Evolutionary conservation across 2,888 invertebrate genomes (phyloP).

Genomic region (Gari tellinella): DNA sequence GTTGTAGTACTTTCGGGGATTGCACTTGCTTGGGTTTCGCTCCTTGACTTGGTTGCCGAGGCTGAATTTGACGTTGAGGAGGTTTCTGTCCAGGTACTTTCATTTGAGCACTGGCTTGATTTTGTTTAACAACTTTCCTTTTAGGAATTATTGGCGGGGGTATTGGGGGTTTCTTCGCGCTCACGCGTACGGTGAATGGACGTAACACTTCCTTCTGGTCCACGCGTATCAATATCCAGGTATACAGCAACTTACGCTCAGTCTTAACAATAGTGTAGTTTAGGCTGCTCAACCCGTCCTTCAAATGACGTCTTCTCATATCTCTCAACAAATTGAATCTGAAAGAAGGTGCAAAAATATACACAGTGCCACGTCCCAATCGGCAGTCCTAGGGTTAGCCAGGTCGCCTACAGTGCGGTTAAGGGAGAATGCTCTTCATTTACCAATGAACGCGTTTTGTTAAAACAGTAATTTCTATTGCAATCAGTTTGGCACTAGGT

Average conservation of each 20-base stretch:
- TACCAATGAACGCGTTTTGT: too few relatives aligned
- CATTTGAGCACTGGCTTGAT: not conserved
- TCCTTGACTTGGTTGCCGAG: too few relatives aligned
- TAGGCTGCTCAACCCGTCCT: slow-evolving; percentile 68
- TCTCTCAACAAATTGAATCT: slow-evolving; percentile 64
- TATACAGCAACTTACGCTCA: slow-evolving; percentile 61
- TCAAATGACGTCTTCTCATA: slow-evolving; percentile 54
- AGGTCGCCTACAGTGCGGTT: too few relatives aligned
- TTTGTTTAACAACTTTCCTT: not conserved
- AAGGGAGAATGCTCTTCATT: too few relatives aligned
- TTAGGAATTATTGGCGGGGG: not conserved
- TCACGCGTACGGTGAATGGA: not conserved
- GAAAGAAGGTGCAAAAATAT: slow-evolving; percentile 30
- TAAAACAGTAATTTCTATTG: too few relatives aligned
- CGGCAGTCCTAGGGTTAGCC: too few relatives aligned
- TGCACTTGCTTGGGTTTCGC: too few relatives aligned
- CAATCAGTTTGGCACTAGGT: too few relatives aligned
- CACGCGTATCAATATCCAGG: slow-evolving; percentile 62
- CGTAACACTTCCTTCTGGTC: slow-evolving; percentile 52
- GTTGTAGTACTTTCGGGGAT: too few relatives aligned
- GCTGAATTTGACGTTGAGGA: not conserved
- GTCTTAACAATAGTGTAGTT: slow-evolving; percentile 60
- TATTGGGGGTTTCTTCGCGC: not conserved
- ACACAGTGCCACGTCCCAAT: too few relatives aligned
- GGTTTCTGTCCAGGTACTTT: not conserved